phyloP scores from a whole-genome alignment of 2,888 invertebrate genomes.

The Junonia oenone region DNA sequence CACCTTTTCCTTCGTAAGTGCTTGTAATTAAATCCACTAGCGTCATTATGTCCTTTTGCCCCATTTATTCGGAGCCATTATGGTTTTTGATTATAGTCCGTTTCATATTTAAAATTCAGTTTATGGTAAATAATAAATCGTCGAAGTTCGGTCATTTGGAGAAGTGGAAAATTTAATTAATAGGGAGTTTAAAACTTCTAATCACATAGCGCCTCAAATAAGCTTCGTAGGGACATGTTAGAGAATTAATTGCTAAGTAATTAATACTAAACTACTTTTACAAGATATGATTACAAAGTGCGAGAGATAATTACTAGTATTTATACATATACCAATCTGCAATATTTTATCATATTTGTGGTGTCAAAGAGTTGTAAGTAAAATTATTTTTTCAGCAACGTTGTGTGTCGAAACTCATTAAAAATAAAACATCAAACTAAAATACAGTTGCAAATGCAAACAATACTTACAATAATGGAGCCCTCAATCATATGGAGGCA shows the following conservation, averaged over 20 bases:
- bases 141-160: slow-evolving; percentile 48
- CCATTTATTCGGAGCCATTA: slow-evolving; percentile 66
- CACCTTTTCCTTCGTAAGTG: slow-evolving; percentile 63
- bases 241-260: slow-evolving; percentile 51
- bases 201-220: slow-evolving; percentile 75
- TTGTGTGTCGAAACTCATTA: neutral
- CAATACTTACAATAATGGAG: slow-evolving; percentile 20
- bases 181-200: slow-evolving; percentile 57
- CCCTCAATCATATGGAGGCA: slow-evolving; percentile 29
- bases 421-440: neutral
- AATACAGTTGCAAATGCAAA: slow-evolving; percentile 22
- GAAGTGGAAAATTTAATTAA: slow-evolving; percentile 57
- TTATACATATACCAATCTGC: neutral
- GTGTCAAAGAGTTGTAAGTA: neutral
- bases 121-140: slow-evolving; percentile 44
- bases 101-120: slow-evolving; percentile 57
- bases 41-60: slow-evolving; percentile 74
- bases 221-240: slow-evolving; percentile 53
- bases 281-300: neutral
- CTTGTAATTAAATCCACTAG: slow-evolving; percentile 61
- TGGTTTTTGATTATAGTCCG: slow-evolving; percentile 62
- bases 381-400: neutral
- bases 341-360: neutral
- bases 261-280: slow-evolving; percentile 39
- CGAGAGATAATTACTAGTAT: neutral